Evolutionary conservation across 2,888 invertebrate genomes (phyloP), one percentile per base, ranked within the genome.

Genomic region (Aproaerema taeniolella): DNA sequence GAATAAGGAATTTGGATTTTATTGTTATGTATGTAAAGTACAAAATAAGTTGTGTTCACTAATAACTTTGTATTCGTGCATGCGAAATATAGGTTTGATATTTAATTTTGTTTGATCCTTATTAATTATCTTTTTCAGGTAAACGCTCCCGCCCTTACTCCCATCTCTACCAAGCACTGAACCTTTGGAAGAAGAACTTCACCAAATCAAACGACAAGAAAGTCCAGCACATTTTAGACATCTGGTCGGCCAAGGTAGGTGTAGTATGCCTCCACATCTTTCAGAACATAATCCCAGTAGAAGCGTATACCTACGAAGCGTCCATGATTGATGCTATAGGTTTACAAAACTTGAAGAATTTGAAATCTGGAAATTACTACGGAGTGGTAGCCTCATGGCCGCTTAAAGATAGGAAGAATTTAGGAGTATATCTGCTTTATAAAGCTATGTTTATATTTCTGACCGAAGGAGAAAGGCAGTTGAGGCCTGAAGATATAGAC

Each of bases 271-370:
- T 98, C 1, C 95, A 96, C 57, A 89, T 97, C 31, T 98, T 96
- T 68, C 96, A 96, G 58, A 96, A 97, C 70, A 91, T 94, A 1
- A 92, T 95, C 34, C 93, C 96, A 0, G 94, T 92, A 0, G 99
- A 99, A 71, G 98, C 99, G 0, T 95, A 93, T 53, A 96, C 97
- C 0, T 87, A 98, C 47, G 99, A 99, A 74, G 98, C 98, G 0
- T 91, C 95, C 7, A 97, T 99, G 90, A 97, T 99, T 10, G 95
- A 95, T 55, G 95, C 96, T 0, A 70, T 99, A 5, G 93, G 94
- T 1, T 56, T 95, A 2, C 71, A 88, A 0, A 92, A 93, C 61
- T 75, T 97, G 49, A 93, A 92, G 24, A 98, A 98, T 73, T 74
- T 90, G 11, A 93, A 93, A 61, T 74, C 82, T 20, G 97, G 97